Evolutionary conservation across 2,888 invertebrate genomes (phyloP).

Genomic region (Melanophora roralis): DNA sequence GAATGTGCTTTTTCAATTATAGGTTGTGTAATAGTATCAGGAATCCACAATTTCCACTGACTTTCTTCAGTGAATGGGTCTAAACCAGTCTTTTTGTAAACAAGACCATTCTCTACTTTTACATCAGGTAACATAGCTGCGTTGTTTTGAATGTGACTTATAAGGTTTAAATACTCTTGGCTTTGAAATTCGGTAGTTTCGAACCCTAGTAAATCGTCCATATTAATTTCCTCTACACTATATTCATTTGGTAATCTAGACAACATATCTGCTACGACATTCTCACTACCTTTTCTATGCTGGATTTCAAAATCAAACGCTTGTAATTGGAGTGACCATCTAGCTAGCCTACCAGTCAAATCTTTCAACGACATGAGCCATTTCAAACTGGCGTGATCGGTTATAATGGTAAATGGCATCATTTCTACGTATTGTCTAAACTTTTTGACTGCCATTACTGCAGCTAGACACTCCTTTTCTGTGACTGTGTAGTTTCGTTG

Average conservation of each 20-base stretch:
- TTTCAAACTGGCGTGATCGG: slow-evolving; percentile 66
- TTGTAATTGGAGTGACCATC: slow-evolving; percentile 63
- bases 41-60: slow-evolving; percentile 30
- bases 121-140: background rate
- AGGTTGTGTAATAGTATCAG: background rate
- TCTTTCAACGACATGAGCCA: slow-evolving; percentile 67
- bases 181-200: slow-evolving; percentile 17
- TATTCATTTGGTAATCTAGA: background rate
- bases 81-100: slow-evolving; percentile 5
- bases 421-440: slow-evolving; percentile 55
- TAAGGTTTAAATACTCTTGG: slow-evolving; percentile 7
- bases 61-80: background rate
- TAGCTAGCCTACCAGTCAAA: slow-evolving; percentile 65
- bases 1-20: slow-evolving; percentile 23
- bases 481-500: too few relatives aligned
- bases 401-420: slow-evolving; percentile 50
- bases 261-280: slow-evolving; percentile 43
- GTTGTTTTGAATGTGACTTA: background rate
- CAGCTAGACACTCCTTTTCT: slow-evolving; percentile 14
- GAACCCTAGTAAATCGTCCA: background rate
- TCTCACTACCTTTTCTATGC: slow-evolving; percentile 53
- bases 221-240: background rate
- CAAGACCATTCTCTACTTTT: background rate
- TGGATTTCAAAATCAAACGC: background rate
- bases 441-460: slow-evolving; percentile 39